phyloP scores from a whole-genome alignment of 2,888 invertebrate species.

The Acronicta leporina region DNA sequence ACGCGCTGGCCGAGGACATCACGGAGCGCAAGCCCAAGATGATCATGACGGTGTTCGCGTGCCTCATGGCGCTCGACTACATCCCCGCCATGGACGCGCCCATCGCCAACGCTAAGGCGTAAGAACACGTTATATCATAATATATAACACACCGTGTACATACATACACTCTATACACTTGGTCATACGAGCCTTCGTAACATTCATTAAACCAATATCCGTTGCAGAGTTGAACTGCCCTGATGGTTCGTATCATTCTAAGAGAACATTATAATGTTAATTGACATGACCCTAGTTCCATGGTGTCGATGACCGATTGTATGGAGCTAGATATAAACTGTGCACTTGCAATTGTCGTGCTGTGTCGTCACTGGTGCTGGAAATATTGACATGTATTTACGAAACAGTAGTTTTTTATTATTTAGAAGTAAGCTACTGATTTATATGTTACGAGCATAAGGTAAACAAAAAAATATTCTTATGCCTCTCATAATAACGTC shows the following conservation, averaged over 20 bases:
- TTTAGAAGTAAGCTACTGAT: not conserved
- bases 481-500: slow-evolving; percentile 12
- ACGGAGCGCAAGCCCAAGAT: slow-evolving; percentile 99
- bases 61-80: slow-evolving; percentile 99
- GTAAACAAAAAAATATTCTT: not conserved
- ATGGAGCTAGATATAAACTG: slow-evolving; percentile 28
- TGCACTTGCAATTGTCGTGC: slow-evolving; percentile 30
- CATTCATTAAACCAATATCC: not conserved
- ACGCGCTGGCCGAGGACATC: slow-evolving; percentile 99
- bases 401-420: slow-evolving; percentile 2
- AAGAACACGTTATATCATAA: not conserved
- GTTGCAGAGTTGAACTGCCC: too few relatives aligned
- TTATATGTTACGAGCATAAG: not conserved
- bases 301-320: slow-evolving; percentile 10
- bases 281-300: not conserved
- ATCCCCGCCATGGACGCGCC: slow-evolving; percentile 95
- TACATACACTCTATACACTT: not conserved
- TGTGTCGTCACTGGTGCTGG: slow-evolving; percentile 39
- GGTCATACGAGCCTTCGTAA: not conserved
- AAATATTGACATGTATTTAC: slow-evolving; percentile 23
- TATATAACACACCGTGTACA: not conserved
- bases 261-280: not conserved
- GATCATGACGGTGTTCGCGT: slow-evolving; percentile 99
- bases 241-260: not conserved
- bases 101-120: slow-evolving; percentile 69